phyloP scores from a whole-genome alignment of 2,888 invertebrate genomes.

The Leucania comma region DNA sequence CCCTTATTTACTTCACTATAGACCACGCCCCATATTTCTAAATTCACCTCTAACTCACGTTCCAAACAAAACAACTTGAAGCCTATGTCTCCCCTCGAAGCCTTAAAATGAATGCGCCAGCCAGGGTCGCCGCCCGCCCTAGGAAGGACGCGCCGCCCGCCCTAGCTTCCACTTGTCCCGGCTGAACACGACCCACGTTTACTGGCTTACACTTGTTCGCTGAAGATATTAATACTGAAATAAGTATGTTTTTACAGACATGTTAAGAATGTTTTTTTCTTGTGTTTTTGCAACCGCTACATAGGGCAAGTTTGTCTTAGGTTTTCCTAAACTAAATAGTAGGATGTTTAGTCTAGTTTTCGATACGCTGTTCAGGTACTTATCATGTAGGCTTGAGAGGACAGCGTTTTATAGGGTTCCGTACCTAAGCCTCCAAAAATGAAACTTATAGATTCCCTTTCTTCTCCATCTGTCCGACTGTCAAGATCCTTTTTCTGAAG shows the following conservation, averaged over 20 bases:
- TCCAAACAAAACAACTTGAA: constrained; percentile 23
- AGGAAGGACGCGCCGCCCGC: constrained; percentile 69
- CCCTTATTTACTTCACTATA: neutral
- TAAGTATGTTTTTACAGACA: constrained; percentile 1
- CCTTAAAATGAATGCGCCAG: constrained; percentile 14
- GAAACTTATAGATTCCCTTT: too few relatives aligned
- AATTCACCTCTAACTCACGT: constrained; percentile 19
- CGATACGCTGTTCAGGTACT: too few relatives aligned
- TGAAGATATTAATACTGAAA: constrained; percentile 4
- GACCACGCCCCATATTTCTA: constrained; percentile 24
- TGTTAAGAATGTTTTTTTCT: neutral
- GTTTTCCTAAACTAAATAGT: constrained; percentile 1
- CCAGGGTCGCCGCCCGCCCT: constrained; percentile 62
- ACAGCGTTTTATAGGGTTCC: too few relatives aligned
- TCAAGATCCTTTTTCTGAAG: too few relatives aligned
- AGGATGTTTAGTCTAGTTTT: neutral
- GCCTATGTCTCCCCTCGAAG: constrained; percentile 26
- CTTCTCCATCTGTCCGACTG: too few relatives aligned
- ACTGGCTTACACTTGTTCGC: constrained; percentile 6
- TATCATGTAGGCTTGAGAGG: too few relatives aligned
- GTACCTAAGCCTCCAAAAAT: too few relatives aligned
- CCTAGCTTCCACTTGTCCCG: constrained; percentile 60
- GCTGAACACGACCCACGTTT: constrained; percentile 23
- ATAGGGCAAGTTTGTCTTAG: neutral
- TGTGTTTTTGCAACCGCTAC: neutral